Evolutionary conservation across 2,888 invertebrate species (phyloP).

Genomic region (Aporophyla nigra): DNA sequence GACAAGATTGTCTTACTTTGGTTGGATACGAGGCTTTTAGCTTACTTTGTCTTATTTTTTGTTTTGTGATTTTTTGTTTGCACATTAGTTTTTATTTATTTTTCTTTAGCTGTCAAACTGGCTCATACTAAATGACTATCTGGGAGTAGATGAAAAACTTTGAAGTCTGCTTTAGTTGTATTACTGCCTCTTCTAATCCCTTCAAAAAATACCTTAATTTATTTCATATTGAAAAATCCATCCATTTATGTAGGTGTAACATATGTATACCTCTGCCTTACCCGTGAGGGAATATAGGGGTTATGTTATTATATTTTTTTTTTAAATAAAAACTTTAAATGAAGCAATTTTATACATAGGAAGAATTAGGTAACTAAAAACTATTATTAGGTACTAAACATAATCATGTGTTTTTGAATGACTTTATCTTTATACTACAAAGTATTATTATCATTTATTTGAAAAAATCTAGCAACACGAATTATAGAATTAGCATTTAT

Average conservation of each 20-base stretch:
- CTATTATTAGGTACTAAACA: not conserved
- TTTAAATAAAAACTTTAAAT: too few species aligned
- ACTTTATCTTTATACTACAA: not conserved
- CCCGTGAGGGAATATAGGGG: not conserved
- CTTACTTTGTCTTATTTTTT: too few species aligned
- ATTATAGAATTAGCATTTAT: constrained; percentile 22
- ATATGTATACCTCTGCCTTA: not conserved
- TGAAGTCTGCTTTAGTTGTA: not conserved
- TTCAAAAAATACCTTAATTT: not conserved
- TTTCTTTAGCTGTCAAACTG: not conserved
- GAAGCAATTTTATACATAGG: not conserved
- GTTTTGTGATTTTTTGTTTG: too few species aligned
- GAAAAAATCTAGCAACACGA: constrained; percentile 30
- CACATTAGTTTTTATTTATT: too few species aligned
- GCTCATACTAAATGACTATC: not conserved
- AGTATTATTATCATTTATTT: constrained; percentile 18
- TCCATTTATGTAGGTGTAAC: not conserved
- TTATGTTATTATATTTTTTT: not conserved
- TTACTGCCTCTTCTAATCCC: not conserved
- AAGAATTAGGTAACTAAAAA: not conserved
- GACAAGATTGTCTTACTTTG: too few species aligned
- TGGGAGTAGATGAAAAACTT: not conserved
- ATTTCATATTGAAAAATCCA: too few species aligned
- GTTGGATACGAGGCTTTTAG: too few species aligned
- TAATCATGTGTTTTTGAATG: not conserved